Base-by-base conservation (phyloP, 2,888 invertebrate genomes). In the Meandrusa payeni region DNA sequence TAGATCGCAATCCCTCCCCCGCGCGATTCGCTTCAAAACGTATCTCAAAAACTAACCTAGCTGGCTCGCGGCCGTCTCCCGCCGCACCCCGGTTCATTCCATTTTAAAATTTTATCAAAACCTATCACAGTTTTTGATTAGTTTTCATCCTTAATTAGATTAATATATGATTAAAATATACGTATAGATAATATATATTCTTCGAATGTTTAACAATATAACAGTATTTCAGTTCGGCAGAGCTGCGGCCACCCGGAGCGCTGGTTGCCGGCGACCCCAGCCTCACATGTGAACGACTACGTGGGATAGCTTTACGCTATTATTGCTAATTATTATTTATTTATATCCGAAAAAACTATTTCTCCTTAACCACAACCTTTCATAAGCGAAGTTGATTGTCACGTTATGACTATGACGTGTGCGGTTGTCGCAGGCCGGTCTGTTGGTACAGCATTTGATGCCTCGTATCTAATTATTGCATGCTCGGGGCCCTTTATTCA, bases 121-220 rank as follows among this genome's bases (percentile, higher is more conserved):
- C 87, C 85, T 87, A 87, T 87, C 87, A 87, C 87, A 86, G 87
- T 87, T 86, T 85, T 81, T 83, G 87, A 87, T 83, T 87, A 87
- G 82, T 87, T 82, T 83, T 81, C 83, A 78, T 78, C 69, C 85
- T 87, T 85, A 87, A 82, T 80, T 83, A 75, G 63, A 68, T 83
- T 85, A 86, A 85, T 87, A 87, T 82, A 77, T 80, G 85, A 76
- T 83, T 87, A 85, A 83, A 86, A 87, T 86, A 87, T 85, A 85
- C 76, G 79, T 86, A 85, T 85, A 83, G 78, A 79, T 80, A 80
- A 82, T 87, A 75, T 81, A 81, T 82, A 77, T 76, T 74, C 59
- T 79, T 76, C 76, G 75, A 85, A 81, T 85, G 66, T 82, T 85
- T 80, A 87, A 86, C 85, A 83, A 85, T 85, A 77, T 79, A 85